These are phyloP conservation scores for Orchesella cincta DNA, from an alignment of 1,140 invertebrate species.

Conservation along the genomic window DNA sequence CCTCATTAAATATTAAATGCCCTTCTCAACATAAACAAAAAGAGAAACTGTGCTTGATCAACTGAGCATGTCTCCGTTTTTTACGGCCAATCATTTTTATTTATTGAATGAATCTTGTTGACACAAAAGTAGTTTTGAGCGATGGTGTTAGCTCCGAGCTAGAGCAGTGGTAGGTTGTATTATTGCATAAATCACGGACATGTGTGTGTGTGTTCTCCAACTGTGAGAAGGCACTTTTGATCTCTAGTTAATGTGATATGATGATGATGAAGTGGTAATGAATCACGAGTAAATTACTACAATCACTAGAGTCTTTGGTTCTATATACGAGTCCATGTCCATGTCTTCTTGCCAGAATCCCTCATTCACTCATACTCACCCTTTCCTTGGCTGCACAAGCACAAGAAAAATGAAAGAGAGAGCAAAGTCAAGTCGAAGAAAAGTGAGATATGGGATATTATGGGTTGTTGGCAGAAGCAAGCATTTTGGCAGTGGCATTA, in stretches of 20 bases:
- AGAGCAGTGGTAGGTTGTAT: background rate
- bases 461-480: background rate
- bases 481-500: background rate
- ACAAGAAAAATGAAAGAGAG: background rate
- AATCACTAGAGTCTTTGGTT: background rate
- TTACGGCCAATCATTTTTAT: too few species aligned
- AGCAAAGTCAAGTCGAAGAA: background rate
- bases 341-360: background rate
- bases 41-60: too few species aligned
- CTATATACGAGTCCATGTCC: background rate
- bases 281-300: conserved; percentile 21
- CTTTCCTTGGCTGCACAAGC: background rate
- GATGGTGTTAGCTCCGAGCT: too few species aligned
- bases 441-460: background rate
- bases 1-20: background rate
- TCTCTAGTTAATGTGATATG: conserved; percentile 16
- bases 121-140: background rate
- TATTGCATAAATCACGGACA: background rate
- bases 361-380: background rate
- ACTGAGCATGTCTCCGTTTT: too few species aligned
- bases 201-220: conserved; percentile 15
- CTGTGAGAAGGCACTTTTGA: conserved; percentile 11
- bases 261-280: conserved; percentile 18
- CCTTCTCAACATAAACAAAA: too few species aligned
- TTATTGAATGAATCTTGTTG: too few species aligned